Conservation (phyloP, 2,113 vertebrate genomes). For the Ailuropoda melanoleuca region DNA sequence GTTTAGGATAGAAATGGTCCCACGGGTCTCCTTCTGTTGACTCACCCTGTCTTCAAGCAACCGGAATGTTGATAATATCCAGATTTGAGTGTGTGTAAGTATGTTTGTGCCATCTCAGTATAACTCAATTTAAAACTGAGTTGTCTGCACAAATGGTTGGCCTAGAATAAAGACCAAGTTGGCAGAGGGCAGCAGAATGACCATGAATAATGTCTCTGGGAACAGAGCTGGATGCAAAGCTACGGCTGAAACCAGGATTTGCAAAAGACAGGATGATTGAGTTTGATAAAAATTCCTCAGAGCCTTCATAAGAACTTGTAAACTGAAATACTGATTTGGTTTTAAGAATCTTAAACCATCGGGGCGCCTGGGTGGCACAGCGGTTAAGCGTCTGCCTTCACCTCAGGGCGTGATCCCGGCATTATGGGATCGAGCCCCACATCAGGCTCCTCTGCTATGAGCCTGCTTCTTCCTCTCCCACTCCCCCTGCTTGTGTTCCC, state of each 20-base stretch:
- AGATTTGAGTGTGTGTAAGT: neutral
- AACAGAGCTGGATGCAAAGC: slow-evolving; percentile 10
- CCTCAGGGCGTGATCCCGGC: no score
- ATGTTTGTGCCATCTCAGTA: neutral
- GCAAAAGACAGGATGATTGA: neutral
- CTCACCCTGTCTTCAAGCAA: neutral
- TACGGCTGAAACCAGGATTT: neutral
- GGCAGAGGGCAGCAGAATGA: neutral
- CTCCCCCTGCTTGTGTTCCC: no score
- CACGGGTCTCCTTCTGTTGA: neutral
- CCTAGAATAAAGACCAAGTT: neutral
- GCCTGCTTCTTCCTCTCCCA: no score
- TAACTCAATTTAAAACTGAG: slow-evolving; percentile 10
- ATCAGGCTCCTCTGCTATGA: no score
- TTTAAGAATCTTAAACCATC: slow-evolving; percentile 28
- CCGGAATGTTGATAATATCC: neutral
- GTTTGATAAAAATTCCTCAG: neutral
- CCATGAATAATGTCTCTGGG: neutral
- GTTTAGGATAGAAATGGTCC: neutral
- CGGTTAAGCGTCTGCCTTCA: no score
- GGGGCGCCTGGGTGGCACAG: no score
- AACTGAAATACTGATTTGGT: slow-evolving; percentile 2
- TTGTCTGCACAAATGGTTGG: neutral
- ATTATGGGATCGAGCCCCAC: no score
- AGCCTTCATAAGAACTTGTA: neutral